Evolutionary conservation across 2,888 invertebrate genomes (phyloP).

Genomic region (Mythimna vitellina): DNA sequence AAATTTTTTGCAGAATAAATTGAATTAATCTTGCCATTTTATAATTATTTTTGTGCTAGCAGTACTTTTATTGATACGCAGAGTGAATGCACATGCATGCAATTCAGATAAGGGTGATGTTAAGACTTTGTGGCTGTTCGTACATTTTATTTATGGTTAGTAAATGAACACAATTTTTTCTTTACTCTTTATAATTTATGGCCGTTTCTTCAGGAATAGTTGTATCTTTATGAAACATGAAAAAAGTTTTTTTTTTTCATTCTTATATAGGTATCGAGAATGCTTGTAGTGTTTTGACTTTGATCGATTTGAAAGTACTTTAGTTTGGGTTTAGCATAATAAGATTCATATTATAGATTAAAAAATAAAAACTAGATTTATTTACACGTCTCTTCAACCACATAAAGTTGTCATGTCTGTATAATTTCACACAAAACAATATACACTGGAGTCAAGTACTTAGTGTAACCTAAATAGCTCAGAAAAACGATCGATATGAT

Average conservation of each 20-base stretch:
- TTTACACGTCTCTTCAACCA: not conserved
- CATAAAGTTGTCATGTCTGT: too few relatives aligned
- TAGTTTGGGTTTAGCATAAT: not conserved
- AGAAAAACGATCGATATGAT: not conserved
- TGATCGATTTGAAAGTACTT: not conserved
- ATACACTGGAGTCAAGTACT: not conserved
- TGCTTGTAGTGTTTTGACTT: not conserved
- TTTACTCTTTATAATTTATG: not conserved
- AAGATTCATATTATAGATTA: not conserved
- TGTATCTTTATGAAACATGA: not conserved
- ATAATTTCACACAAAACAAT: not conserved
- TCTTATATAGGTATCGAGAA: not conserved
- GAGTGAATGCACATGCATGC: constrained; percentile 71
- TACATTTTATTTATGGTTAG: constrained; percentile 73
- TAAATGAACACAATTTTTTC: constrained; percentile 43
- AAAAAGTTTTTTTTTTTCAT: not conserved
- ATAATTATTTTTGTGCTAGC: constrained; percentile 50
- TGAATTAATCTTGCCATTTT: not conserved
- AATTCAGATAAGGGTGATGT: constrained; percentile 79
- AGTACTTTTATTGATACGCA: constrained; percentile 61
- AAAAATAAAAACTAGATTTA: not conserved
- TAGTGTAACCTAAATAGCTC: not conserved
- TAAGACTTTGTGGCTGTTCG: constrained; percentile 66
- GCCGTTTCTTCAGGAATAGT: not conserved
- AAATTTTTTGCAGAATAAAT: not conserved